Evolutionary conservation across 2,113 vertebrate species (phyloP), one percentile per base, ranked within the genome.

Genomic region (Haemorhous mexicanus): DNA sequence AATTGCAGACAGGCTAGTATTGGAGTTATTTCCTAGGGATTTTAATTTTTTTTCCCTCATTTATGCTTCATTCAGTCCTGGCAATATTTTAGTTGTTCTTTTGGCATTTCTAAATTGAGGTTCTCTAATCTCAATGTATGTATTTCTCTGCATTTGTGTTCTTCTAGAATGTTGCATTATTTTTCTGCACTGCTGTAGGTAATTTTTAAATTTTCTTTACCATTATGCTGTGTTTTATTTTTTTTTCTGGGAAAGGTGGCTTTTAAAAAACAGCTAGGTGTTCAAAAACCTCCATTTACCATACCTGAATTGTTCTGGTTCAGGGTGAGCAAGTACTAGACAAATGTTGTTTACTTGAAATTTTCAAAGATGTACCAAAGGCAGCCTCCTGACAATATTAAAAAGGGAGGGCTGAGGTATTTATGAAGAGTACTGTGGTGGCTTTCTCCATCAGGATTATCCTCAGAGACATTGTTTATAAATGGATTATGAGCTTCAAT

Each of bases 401-500:
- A 83, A 95, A 70, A 80, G 24, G 44, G 52, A 92, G 62, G 58
- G 49, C 69, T 84, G 63, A 84, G 64, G 33, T 82, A 75, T 94
- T 93, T 94, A 76, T 79, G 37, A 84, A n/a, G 33, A 94, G 21
- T 14, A 52, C 14, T 0, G 0, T 39, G 76, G 66, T 90, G 62
- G n/a, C 69, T 84, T 33, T 87, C 46, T 86, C 58, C 49, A 50
- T 68, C 44, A 93, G 61, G 56, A 93, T 70, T 86, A 72, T 87
- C 35, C n/a, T 72, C 82, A 90, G 83, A 90, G 69, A 94, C 41
- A 64, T 68, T 92, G 90, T 96, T 97, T 95, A 82, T 92, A 92
- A 94, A 84, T 75, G 92, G 79, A 84, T 96, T 95, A 94, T 82
- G 90, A 92, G 85, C 83, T 94, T 90, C 85, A 68, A 62, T 87